phyloP scores from a whole-genome alignment of 2,797 vertebrate genomes.

The Rhabdophis nuchalis region DNA sequence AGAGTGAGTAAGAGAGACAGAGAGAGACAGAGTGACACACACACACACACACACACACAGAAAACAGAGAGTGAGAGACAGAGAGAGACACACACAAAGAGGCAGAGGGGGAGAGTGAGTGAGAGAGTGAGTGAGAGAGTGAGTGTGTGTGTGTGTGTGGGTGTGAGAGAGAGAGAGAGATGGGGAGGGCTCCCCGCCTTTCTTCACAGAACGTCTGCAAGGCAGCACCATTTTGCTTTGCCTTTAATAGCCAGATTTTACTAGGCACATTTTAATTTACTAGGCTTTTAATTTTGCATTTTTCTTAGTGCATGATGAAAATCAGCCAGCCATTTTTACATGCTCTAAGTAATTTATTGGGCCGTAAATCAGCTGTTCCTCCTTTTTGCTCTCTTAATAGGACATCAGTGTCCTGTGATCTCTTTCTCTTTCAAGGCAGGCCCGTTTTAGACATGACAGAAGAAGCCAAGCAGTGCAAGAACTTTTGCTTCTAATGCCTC shows the following conservation, averaged over 20 bases:
- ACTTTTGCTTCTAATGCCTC: constrained; percentile 7
- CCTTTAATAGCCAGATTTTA: neutral
- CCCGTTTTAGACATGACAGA: neutral
- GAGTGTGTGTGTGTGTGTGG: too few relatives aligned
- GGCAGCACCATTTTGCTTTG: neutral
- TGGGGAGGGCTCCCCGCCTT: neutral
- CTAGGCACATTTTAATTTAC: neutral
- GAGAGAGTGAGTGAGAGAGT: too few relatives aligned
- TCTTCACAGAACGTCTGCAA: neutral
- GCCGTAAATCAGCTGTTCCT: neutral
- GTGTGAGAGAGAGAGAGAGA: too few relatives aligned
- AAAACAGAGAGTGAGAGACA: too few relatives aligned
- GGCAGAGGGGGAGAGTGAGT: too few relatives aligned
- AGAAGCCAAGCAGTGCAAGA: neutral
- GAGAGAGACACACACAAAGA: too few relatives aligned
- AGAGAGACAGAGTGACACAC: too few relatives aligned
- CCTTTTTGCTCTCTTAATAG: neutral
- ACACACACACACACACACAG: too few relatives aligned
- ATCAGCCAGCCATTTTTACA: neutral
- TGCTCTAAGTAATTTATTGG: neutral
- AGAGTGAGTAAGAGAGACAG: too few relatives aligned
- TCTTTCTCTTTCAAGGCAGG: neutral
- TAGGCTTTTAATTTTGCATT: neutral
- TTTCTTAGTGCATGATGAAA: neutral
- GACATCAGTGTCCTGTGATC: neutral